Evolutionary conservation across 2,113 vertebrate species (phyloP), one percentile per base, ranked within the genome.

Genomic region (Chitala chitala): DNA sequence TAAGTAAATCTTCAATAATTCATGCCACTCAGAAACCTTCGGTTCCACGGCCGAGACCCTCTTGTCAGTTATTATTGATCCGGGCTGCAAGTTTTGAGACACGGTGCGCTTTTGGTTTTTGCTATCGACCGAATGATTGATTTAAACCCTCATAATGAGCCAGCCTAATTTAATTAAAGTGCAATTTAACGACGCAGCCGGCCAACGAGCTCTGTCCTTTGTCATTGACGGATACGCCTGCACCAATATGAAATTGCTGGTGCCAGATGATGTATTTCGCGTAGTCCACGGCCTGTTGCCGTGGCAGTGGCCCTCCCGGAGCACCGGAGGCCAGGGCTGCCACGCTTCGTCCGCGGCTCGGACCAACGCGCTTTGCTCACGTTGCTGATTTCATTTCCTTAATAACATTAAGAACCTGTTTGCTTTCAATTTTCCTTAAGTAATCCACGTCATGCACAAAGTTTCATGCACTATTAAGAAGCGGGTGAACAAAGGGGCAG

Each of bases 101-200:
- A 78, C 79, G 77, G 82, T 26, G 76, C 81, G 80, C 87, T 87
- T 85, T 86, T 81, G 82, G 82, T 84, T 85, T 84, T 79, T n/a
- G 82, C 86, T 89, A 91, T 90, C 89, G 88, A 90, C 86, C 86
- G 71, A 80, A 82, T 91, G 88, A 92, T 91, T 90, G 90, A 92
- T 92, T 91, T 89, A 90, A 87, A 83, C 79, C 82, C 81, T 92
- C 88, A 89, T 91, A 91, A 92, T 92, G 91, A 91, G 88, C 86
- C 72, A 76, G 77, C 82, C 88, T 90, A 90, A 92, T 90, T 89
- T 84, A 89, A 91, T 92, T 88, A 89, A 89, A 90, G 91, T 87
- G 85, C 90, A 87, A 90, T 91, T 90, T 91, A 89, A 90, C 82
- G 83, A 89, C 87, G 88, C 85, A 88, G 86, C 82, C 77, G 80